Percentiles rank a stretch among this genome's conserved stretches.
These are phyloP conservation scores for Knipowitschia caucasica DNA, from an alignment of 2,797 vertebrate genomes.

Conservation along the genomic window DNA sequence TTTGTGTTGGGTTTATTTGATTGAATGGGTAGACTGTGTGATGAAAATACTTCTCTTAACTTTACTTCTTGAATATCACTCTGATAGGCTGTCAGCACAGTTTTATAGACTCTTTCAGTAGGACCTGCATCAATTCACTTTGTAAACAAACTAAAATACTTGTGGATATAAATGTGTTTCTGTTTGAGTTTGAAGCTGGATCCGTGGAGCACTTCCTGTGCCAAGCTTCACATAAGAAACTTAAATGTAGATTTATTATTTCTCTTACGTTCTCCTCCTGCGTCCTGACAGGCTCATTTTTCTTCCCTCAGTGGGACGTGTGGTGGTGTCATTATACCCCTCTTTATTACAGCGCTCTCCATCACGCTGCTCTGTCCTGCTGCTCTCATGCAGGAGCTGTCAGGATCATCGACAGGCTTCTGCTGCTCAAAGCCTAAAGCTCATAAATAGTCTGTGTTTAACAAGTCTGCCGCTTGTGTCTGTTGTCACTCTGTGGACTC, in stretches of 20 bases:
- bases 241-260: slow-evolving; percentile 33
- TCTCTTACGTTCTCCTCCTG: slow-evolving; percentile 11
- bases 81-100: slow-evolving; percentile 18
- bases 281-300: slow-evolving; percentile 59
- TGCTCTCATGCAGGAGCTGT: slow-evolving; percentile 45
- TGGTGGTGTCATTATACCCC: slow-evolving; percentile 52
- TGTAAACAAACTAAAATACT: slow-evolving; percentile 41
- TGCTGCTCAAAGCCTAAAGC: slow-evolving; percentile 34
- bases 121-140: slow-evolving; percentile 17
- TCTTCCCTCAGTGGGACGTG: slow-evolving; percentile 44
- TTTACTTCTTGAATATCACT: slow-evolving; percentile 10
- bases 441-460: slow-evolving; percentile 48
- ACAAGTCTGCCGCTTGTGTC: slow-evolving; percentile 43
- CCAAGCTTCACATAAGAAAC: slow-evolving; percentile 57
- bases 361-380: slow-evolving; percentile 41
- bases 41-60: not conserved
- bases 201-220: slow-evolving; percentile 36
- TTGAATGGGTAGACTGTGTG: not conserved
- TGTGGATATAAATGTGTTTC: slow-evolving; percentile 54
- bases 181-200: slow-evolving; percentile 52
- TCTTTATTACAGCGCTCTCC: slow-evolving; percentile 47
- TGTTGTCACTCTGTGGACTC: slow-evolving; percentile 23
- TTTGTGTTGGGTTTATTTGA: not conserved
- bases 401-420: slow-evolving; percentile 41
- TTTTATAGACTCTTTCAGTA: slow-evolving; percentile 1